Conservation (phyloP, 1,140 invertebrate species). For the Epicauta chinensis region DNA sequence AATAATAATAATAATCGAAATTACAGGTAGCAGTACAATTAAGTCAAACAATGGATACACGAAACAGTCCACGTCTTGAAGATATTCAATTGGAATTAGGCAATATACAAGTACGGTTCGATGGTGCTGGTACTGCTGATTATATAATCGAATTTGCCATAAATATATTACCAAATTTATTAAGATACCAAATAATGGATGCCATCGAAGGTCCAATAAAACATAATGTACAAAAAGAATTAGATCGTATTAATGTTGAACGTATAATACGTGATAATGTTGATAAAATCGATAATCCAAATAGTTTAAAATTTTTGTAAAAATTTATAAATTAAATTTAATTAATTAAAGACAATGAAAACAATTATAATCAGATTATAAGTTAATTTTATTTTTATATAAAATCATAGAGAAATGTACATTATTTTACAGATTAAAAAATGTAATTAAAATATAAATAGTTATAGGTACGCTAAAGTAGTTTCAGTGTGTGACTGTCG, state of each 20-base stretch:
- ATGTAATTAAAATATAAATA: conserved; percentile 41
- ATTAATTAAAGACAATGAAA: background rate
- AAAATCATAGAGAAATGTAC: conserved; percentile 41
- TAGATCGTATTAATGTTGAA: conserved; percentile 67
- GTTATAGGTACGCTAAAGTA: conserved; percentile 30
- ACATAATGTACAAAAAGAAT: conserved; percentile 58
- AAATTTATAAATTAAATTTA: background rate
- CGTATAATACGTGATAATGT: conserved; percentile 60
- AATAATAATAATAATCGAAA: conserved; percentile 18
- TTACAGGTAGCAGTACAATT: conserved; percentile 43
- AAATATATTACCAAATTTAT: conserved; percentile 73
- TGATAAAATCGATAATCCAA: conserved; percentile 54
- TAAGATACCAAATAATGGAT: conserved; percentile 79
- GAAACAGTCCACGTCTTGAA: conserved; percentile 62
- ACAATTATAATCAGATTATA: conserved; percentile 15
- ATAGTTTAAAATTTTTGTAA: conserved; percentile 38
- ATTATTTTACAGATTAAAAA: conserved; percentile 40
- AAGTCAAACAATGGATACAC: conserved; percentile 67
- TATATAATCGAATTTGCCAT: conserved; percentile 70
- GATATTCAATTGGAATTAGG: conserved; percentile 72
- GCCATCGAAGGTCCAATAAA: conserved; percentile 68
- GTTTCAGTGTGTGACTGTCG: conserved; percentile 28
- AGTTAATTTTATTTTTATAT: conserved; percentile 37
- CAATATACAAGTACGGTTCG: conserved; percentile 69
- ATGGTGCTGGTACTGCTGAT: conserved; percentile 75